phyloP scores from a whole-genome alignment of 2,113 vertebrate species.

The Cynocephalus volans region DNA sequence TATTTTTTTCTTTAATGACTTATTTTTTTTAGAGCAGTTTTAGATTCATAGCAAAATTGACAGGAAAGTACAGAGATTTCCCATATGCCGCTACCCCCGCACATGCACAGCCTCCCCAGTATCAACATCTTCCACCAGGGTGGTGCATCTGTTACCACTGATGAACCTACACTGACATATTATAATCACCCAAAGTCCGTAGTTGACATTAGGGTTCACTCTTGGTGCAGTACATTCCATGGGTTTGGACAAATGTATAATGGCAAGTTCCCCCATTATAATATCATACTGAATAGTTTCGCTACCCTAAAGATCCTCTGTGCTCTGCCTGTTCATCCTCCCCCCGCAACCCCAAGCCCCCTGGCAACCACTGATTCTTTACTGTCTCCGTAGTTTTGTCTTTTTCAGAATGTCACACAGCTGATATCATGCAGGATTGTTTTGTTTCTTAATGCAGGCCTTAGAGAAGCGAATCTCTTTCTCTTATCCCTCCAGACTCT shows the following conservation, averaged over 20 bases:
- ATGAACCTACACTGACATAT: not conserved
- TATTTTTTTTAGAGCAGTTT: not conserved
- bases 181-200: not conserved
- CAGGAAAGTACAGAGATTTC: not conserved
- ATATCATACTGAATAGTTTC: not conserved
- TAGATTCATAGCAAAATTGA: not conserved
- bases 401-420: not conserved
- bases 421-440: not conserved
- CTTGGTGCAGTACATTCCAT: not conserved
- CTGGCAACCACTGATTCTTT: not conserved
- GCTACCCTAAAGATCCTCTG: not conserved
- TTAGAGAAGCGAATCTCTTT: conserved; percentile 20
- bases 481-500: not conserved
- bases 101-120: not conserved
- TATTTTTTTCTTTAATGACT: not conserved
- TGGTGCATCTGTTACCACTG: not conserved
- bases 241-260: not conserved
- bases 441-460: not conserved
- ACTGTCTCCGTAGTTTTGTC: not conserved
- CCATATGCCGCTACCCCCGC: too few species aligned
- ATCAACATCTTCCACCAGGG: not conserved
- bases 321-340: not conserved
- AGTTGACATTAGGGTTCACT: not conserved
- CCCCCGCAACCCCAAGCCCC: not conserved
- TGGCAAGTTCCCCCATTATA: not conserved